Conservation (phyloP, 2,888 invertebrate species). For the Deroplatys truncata region DNA sequence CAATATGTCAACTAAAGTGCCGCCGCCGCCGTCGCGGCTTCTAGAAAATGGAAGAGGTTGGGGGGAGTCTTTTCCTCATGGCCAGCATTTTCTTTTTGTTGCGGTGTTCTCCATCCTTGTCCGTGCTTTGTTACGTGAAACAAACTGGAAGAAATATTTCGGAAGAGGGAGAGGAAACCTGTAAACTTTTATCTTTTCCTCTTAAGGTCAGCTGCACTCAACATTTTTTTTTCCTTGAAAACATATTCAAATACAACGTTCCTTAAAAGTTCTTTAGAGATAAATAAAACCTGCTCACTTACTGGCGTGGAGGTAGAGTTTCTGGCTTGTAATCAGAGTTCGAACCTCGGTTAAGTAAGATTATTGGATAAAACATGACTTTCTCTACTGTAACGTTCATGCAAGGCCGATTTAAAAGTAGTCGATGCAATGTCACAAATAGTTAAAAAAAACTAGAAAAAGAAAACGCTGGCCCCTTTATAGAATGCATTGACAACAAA, state of each 20-base stretch:
- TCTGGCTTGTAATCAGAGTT: no score
- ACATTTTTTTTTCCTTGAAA: neutral
- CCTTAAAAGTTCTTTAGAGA: no score
- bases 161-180: neutral
- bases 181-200: neutral
- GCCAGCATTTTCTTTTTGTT: neutral
- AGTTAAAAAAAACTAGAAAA: no score
- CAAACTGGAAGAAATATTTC: neutral
- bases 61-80: neutral
- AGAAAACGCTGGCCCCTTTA: no score
- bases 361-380: no score
- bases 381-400: no score
- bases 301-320: no score
- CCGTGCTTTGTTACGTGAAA: neutral
- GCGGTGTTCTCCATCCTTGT: neutral
- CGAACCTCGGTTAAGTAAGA: no score
- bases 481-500: no score
- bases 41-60: neutral
- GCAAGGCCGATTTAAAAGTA: no score
- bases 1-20: slow-evolving; percentile 16
- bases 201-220: neutral
- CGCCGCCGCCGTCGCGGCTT: neutral
- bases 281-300: no score
- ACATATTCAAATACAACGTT: neutral
- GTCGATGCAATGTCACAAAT: no score